Evolutionary conservation across 2,797 vertebrate species (phyloP), one percentile per base, ranked within the genome.

Genomic region (Leucoraja ocellata): DNA sequence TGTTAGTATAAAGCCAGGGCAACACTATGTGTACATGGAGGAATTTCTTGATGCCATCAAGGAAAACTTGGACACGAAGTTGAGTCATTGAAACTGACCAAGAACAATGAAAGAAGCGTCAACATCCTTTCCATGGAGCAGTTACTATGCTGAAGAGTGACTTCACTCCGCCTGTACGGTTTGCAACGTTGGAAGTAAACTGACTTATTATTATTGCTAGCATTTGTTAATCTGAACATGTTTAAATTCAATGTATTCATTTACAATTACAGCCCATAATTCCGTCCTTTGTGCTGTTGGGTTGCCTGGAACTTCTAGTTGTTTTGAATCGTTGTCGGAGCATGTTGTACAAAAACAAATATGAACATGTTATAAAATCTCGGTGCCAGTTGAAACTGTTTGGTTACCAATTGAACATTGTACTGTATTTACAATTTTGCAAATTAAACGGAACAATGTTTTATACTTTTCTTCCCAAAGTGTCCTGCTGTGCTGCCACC

Each of bases 21-120:
- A 92, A 46, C 90, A 92, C 39, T 74, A 92, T 10, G 39, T 92
- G 13, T 74, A 92, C 90, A 92, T 71, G 74, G 90, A 92, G 76
- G 90, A 92, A 92, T 92, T 92, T 92, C 90, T 92, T 16, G 73
- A 92, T 58, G 90, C 14, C 65, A 73, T 92, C 68, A 92, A 92
- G 90, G 65, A 92, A 92, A 74, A 92, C 68, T 76, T 76, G 8
- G 65, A 76, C 90, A 92, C 76, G 71, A 74, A 54, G 90, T 76
- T 92, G 71, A 92, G 71, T n/a, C 71, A 28, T 73, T 92, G 71
- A 92, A 74, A 92, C 25, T 4, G 39, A 76, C 68, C n/a, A 68
- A 88, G 84, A 88, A 36, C 84, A 88, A 68, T 58, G 3, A 68
- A 76, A 76, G 90, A 54, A 76, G 46, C 68, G 76, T 73, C 68